Conservation (phyloP, 2,113 vertebrate genomes). For the Esox niger region DNA sequence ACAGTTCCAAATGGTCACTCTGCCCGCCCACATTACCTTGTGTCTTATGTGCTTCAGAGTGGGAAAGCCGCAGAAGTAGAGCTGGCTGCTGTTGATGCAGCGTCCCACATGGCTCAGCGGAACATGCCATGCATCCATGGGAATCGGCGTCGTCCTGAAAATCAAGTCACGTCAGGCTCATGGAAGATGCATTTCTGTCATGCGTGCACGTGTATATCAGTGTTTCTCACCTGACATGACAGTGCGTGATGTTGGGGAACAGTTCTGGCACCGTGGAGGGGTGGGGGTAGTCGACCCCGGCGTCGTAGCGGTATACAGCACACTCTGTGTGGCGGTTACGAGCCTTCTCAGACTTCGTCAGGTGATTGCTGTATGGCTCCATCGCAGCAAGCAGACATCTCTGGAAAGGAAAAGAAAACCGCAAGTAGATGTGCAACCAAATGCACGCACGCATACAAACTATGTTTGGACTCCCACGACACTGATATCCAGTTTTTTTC, state of each 20-base stretch:
- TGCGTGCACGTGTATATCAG: background rate
- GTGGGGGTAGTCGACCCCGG: conserved; percentile 75
- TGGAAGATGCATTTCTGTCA: background rate
- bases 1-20: background rate
- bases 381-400: conserved; percentile 88
- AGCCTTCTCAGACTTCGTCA: conserved; percentile 80
- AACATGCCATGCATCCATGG: conserved; percentile 90
- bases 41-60: conserved; percentile 93
- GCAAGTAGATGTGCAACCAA: background rate
- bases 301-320: conserved; percentile 79
- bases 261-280: conserved; percentile 80
- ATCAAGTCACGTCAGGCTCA: conserved; percentile 3
- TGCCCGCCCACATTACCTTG: conserved; percentile 70
- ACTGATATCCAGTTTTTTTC: no score
- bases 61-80: conserved; percentile 97
- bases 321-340: conserved; percentile 92
- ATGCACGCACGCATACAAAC: no score
- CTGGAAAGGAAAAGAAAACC: conserved; percentile 65
- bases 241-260: conserved; percentile 82
- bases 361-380: conserved; percentile 77
- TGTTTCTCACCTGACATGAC: conserved; percentile 75
- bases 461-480: no score
- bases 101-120: conserved; percentile 75
- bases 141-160: conserved; percentile 78
- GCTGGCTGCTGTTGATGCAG: conserved; percentile 76